Conservation (phyloP, 2,888 invertebrate genomes). For the Thereva nobilitata region DNA sequence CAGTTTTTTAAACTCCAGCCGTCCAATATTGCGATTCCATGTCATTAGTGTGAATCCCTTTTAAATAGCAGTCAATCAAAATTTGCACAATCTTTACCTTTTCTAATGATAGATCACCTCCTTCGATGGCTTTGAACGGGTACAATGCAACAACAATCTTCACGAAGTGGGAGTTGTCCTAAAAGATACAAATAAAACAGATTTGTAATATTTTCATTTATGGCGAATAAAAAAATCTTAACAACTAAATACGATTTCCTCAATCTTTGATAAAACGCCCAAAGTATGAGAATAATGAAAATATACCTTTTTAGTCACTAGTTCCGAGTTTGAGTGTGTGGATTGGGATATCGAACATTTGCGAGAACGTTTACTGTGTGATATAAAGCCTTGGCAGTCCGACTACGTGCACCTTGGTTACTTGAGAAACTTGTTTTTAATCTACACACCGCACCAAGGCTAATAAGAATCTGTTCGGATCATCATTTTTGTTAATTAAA, state of each 20-base stretch:
- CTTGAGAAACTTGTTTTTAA: too few relatives aligned
- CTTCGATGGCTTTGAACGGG: constrained; percentile 88
- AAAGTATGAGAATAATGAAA: too few relatives aligned
- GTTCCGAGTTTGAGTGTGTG: too few relatives aligned
- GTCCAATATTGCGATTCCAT: too few relatives aligned
- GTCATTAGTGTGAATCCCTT: too few relatives aligned
- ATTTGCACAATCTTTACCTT: constrained; percentile 63
- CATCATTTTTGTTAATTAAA: constrained; percentile 7
- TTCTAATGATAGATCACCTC: constrained; percentile 83
- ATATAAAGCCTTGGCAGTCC: not conserved
- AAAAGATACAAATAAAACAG: constrained; percentile 50
- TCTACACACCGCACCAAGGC: constrained; percentile 2
- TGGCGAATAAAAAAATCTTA: not conserved
- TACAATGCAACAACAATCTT: constrained; percentile 88
- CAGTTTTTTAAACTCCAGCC: too few relatives aligned
- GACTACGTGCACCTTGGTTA: too few relatives aligned
- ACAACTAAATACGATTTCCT: not conserved
- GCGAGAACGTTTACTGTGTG: too few relatives aligned
- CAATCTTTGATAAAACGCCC: too few relatives aligned
- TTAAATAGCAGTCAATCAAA: constrained; percentile 17
- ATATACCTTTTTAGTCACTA: too few relatives aligned
- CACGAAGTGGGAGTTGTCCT: constrained; percentile 68
- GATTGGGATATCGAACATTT: too few relatives aligned
- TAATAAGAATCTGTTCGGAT: constrained; percentile 5
- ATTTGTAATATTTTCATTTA: not conserved